Evolutionary conservation across 2,797 vertebrate genomes (phyloP).

Genomic region (Remorina albescens): DNA sequence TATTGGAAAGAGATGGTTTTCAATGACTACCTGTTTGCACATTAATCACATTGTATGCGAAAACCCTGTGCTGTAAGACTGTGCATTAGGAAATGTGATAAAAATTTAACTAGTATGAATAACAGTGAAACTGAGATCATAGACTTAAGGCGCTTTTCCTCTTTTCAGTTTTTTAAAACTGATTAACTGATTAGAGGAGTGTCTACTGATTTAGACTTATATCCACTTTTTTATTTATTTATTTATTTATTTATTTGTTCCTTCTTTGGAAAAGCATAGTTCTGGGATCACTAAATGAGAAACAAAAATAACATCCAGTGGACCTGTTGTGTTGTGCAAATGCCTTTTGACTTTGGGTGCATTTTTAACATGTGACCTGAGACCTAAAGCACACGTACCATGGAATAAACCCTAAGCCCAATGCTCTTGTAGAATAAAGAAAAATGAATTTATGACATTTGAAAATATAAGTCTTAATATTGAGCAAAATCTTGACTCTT

Average conservation of each 20-base stretch:
- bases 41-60: conserved; percentile 55
- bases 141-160: too few relatives aligned
- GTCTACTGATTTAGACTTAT: background rate
- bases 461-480: conserved; percentile 24
- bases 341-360: conserved; percentile 70
- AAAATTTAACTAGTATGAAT: too few relatives aligned
- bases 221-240: background rate
- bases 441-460: conserved; percentile 20
- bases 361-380: conserved; percentile 74
- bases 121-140: too few relatives aligned
- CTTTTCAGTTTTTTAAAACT: conserved; percentile 17
- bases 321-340: conserved; percentile 76
- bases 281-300: conserved; percentile 1
- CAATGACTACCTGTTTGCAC: conserved; percentile 41
- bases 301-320: background rate
- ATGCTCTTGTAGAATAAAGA: conserved; percentile 22
- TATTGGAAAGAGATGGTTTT: conserved; percentile 62
- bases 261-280: background rate
- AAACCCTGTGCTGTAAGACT: conserved; percentile 24
- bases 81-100: conserved; percentile 33
- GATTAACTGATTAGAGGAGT: conserved; percentile 11
- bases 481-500: background rate
- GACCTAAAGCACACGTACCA: conserved; percentile 60
- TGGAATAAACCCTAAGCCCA: conserved; percentile 53
- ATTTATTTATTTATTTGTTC: background rate